Conservation (phyloP, 2,113 vertebrate species). For the Pandion haliaetus region DNA sequence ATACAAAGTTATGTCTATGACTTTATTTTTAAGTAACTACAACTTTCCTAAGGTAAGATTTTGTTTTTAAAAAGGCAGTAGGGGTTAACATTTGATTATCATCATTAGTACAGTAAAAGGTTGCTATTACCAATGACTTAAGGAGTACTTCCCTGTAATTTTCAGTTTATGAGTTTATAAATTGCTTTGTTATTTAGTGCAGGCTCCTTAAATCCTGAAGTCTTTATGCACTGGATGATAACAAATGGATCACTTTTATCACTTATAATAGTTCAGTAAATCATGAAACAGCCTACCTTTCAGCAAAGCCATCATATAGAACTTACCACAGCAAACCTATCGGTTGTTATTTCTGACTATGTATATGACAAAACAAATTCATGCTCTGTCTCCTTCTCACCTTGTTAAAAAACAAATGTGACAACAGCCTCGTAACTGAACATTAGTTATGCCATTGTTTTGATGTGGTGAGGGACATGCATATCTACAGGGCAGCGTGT, state of each 20-base stretch:
- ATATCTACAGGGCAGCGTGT: rapidly evolving
- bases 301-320: slow-evolving; percentile 28
- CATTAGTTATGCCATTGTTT: not conserved
- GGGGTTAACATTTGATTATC: slow-evolving; percentile 10
- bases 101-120: slow-evolving; percentile 45
- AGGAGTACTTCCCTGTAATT: slow-evolving; percentile 19
- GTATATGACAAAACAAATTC: not conserved
- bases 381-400: not conserved
- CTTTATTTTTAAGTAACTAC: not conserved
- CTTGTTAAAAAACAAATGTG: no score
- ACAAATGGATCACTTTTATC: slow-evolving; percentile 52
- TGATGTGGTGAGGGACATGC: not conserved
- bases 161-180: slow-evolving; percentile 59
- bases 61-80: not conserved
- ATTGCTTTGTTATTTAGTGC: slow-evolving; percentile 58
- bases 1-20: not conserved
- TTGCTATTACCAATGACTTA: slow-evolving; percentile 19
- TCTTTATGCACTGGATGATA: slow-evolving; percentile 49
- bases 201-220: slow-evolving; percentile 55
- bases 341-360: not conserved
- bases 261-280: slow-evolving; percentile 30
- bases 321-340: not conserved
- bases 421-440: rapidly evolving
- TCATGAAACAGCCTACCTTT: slow-evolving; percentile 16
- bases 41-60: not conserved